Evolutionary conservation across 2,888 invertebrate species (phyloP).

Genomic region (Andrena haemorrhoa): DNA sequence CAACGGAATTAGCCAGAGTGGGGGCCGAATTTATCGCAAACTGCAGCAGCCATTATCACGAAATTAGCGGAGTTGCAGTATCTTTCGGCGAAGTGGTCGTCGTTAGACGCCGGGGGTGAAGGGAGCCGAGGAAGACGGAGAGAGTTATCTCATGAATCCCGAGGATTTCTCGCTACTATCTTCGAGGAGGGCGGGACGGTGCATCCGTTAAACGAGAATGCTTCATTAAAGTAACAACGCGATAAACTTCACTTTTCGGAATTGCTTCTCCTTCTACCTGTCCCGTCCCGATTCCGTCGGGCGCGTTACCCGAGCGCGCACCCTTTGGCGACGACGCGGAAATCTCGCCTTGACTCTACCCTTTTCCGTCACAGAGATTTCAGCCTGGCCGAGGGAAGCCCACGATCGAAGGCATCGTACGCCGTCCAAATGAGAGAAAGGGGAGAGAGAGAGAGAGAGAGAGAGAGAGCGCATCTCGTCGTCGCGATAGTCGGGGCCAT

Average conservation of each 20-base stretch:
- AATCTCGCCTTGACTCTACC: neutral
- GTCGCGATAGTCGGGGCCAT: neutral
- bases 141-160: slow-evolving; percentile 59
- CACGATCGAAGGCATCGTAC: neutral
- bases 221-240: slow-evolving; percentile 67
- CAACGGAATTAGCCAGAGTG: slow-evolving; percentile 26
- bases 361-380: neutral
- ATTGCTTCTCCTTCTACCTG: slow-evolving; percentile 43
- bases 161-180: slow-evolving; percentile 49
- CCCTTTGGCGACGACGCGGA: neutral
- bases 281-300: neutral
- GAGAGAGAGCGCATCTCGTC: neutral
- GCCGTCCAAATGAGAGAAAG: neutral
- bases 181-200: slow-evolving; percentile 22
- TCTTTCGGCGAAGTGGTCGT: slow-evolving; percentile 30
- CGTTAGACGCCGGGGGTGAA: slow-evolving; percentile 19
- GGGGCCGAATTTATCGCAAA: slow-evolving; percentile 35
- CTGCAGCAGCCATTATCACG: slow-evolving; percentile 33
- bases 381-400: neutral
- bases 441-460: neutral
- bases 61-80: slow-evolving; percentile 44
- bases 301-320: neutral
- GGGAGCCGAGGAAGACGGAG: neutral
- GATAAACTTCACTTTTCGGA: slow-evolving; percentile 63
- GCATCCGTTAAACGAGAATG: slow-evolving; percentile 56